Conservation (phyloP, 1,140 invertebrate genomes). For the Cotesia typhae region DNA sequence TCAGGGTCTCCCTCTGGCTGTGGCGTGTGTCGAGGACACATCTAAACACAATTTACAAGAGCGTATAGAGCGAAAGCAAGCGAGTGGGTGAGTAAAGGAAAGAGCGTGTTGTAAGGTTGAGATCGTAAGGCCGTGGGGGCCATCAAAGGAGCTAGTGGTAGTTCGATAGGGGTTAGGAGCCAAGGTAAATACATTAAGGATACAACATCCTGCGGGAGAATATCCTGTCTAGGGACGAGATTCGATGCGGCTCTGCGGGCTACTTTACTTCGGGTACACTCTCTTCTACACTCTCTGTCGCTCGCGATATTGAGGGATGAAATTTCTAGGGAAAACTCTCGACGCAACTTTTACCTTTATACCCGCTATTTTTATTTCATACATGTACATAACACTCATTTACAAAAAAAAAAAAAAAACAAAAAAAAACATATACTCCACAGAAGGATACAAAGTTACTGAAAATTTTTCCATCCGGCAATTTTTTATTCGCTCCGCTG, state of each 20-base stretch:
- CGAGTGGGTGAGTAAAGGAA: not conserved
- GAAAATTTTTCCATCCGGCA: conserved; percentile 11
- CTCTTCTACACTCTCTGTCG: conserved; percentile 14
- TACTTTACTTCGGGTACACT: conserved; percentile 20
- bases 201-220: conserved; percentile 52
- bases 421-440: too few relatives aligned
- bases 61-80: not conserved
- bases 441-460: conserved; percentile 1
- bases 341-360: conserved; percentile 4
- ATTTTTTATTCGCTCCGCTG: conserved; percentile 26
- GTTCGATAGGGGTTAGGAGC: conserved; percentile 50
- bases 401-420: too few relatives aligned
- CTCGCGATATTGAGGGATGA: conserved; percentile 31
- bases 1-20: not conserved
- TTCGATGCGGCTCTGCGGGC: conserved; percentile 37
- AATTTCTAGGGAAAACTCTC: conserved; percentile 42
- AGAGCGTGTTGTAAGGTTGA: conserved; percentile 5
- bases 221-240: conserved; percentile 44
- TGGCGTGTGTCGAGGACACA: conserved; percentile 11
- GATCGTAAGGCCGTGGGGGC: conserved; percentile 17
- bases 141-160: conserved; percentile 29
- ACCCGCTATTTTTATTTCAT: not conserved
- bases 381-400: too few relatives aligned
- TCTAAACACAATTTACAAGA: conserved; percentile 12
- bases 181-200: conserved; percentile 59